phyloP scores from a whole-genome alignment of 2,797 vertebrate genomes.

The Halcyon badia region DNA sequence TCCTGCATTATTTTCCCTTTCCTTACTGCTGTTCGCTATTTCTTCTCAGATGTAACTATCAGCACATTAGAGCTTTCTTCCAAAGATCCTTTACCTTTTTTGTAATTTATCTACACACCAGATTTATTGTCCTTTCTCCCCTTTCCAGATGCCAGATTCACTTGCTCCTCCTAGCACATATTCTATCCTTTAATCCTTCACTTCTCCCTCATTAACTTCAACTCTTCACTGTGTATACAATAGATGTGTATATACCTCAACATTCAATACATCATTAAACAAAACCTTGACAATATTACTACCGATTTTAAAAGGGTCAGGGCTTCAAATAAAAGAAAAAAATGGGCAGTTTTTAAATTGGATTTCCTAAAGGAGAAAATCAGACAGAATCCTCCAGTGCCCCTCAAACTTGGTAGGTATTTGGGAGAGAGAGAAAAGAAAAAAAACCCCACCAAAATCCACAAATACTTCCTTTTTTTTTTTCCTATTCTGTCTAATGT shows the following conservation, averaged over 20 bases:
- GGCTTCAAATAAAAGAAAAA: constrained; percentile 1
- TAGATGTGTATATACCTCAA: not conserved
- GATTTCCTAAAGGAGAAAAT: not conserved
- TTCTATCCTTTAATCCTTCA: not conserved
- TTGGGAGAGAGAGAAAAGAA: not conserved
- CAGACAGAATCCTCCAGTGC: not conserved
- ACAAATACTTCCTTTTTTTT: not conserved
- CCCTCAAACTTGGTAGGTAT: not conserved
- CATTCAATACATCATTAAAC: not conserved
- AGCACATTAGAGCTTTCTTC: not conserved
- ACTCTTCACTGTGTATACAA: not conserved
- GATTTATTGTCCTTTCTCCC: not conserved
- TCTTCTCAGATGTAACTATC: not conserved
- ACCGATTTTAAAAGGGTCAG: not conserved
- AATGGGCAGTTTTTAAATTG: not conserved
- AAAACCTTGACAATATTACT: not conserved
- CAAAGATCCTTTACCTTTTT: not conserved
- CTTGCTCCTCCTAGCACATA: not conserved
- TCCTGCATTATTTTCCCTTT: not conserved
- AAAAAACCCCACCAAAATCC: not conserved
- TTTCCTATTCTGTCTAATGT: not conserved
- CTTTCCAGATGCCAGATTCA: not conserved
- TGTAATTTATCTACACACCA: not conserved
- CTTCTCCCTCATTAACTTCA: not conserved
- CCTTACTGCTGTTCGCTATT: not conserved